These are phyloP conservation scores for Tenodera sinensis DNA, from an alignment of 2,888 invertebrate species.

Conservation along the genomic window DNA sequence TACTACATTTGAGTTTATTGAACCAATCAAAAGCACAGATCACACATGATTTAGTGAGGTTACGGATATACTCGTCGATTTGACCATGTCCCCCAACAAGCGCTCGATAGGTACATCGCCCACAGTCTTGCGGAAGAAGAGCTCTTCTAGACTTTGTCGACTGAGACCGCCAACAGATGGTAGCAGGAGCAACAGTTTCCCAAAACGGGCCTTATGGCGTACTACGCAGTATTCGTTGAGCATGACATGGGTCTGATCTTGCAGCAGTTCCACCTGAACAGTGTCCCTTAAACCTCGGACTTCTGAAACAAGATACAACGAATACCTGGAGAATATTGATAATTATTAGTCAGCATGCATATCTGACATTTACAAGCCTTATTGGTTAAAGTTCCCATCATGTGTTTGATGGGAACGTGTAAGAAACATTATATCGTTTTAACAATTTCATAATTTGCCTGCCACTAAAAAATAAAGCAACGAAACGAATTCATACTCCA, in stretches of 20 bases:
- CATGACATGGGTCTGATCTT: conserved; percentile 77
- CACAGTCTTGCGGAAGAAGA: conserved; percentile 75
- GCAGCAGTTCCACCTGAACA: conserved; percentile 61
- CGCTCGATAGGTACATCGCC: conserved; percentile 70
- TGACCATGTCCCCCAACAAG: conserved; percentile 62
- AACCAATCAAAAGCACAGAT: neutral
- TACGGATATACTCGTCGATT: conserved; percentile 7
- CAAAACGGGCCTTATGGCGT: conserved; percentile 58
- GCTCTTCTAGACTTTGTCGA: conserved; percentile 57
- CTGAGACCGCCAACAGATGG: conserved; percentile 59
- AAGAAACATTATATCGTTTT: no score
- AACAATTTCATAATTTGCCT: no score
- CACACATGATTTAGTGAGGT: neutral
- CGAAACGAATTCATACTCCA: no score
- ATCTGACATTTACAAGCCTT: no score
- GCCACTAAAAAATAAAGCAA: no score
- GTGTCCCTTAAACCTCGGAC: conserved; percentile 58
- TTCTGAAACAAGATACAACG: conserved; percentile 45
- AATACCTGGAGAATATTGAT: no score
- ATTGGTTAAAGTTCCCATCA: no score
- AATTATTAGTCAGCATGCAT: no score
- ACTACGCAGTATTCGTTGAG: conserved; percentile 66
- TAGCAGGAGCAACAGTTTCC: conserved; percentile 68
- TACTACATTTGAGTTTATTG: neutral
- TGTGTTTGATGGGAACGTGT: no score